Conservation (phyloP, 2,797 vertebrate species). For the Bovichtus diacanthus region DNA sequence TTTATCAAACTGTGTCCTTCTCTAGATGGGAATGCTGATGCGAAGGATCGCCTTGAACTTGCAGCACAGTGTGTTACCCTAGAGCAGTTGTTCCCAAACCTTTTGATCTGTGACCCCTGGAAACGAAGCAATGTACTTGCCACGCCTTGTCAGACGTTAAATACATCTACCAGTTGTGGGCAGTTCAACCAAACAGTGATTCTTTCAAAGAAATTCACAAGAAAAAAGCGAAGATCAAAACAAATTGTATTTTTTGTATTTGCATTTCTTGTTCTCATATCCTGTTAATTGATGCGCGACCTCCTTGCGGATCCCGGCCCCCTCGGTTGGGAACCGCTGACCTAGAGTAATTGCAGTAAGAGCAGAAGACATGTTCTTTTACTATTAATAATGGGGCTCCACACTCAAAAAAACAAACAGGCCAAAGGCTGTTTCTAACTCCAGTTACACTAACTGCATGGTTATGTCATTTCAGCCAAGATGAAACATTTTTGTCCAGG, state of each 20-base stretch:
- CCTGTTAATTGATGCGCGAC: neutral
- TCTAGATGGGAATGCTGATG: conserved; percentile 1
- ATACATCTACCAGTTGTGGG: neutral
- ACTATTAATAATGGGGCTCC: conserved; percentile 12
- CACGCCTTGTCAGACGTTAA: neutral
- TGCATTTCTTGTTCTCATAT: neutral
- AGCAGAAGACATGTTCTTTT: conserved; percentile 6
- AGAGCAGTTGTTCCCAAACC: neutral
- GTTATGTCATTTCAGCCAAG: conserved; percentile 43
- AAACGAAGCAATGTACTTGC: neutral
- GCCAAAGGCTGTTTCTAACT: conserved; percentile 27
- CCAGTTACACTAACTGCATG: conserved; percentile 36
- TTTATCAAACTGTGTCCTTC: neutral
- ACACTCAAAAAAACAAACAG: conserved; percentile 2
- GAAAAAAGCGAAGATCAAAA: neutral
- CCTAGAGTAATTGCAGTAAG: conserved; percentile 17
- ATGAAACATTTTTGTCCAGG: conserved; percentile 45
- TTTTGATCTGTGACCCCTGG: neutral
- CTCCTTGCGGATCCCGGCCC: neutral
- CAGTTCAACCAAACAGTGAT: neutral
- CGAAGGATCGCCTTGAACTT: neutral
- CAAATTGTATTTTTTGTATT: neutral
- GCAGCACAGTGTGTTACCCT: neutral
- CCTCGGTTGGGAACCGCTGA: neutral
- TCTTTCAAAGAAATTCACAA: neutral